phyloP scores from a whole-genome alignment of 64 coral and sea anemone genomes.

The Montipora efflorescens region DNA sequence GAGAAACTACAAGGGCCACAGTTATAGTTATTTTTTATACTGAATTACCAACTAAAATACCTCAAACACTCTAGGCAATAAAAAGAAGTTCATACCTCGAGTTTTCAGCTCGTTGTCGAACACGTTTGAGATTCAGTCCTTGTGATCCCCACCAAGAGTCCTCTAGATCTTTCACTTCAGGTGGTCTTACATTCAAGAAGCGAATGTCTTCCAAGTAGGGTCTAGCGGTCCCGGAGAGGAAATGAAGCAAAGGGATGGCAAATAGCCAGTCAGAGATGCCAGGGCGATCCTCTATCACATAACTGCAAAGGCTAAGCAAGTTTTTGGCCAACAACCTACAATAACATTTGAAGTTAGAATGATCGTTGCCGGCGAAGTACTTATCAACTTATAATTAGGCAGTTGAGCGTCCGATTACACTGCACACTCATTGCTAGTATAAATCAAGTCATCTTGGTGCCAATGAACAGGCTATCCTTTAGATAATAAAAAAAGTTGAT shows the following conservation, averaged over 20 bases:
- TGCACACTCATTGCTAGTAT: too few species aligned
- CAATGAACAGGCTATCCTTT: too few species aligned
- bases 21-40: too few species aligned
- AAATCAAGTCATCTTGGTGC: too few species aligned
- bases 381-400: too few species aligned
- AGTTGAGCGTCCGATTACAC: too few species aligned
- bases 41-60: too few species aligned
- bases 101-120: background rate
- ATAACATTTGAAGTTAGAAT: background rate
- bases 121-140: background rate
- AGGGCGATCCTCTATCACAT: background rate
- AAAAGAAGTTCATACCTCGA: background rate
- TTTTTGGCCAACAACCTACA: background rate
- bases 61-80: too few species aligned
- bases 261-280: background rate
- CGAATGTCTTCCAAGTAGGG: background rate
- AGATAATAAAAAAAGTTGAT: too few species aligned
- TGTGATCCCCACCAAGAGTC: slow-evolving; percentile 18
- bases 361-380: too few species aligned
- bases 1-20: too few species aligned
- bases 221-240: background rate
- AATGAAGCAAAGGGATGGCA: slow-evolving; percentile 22
- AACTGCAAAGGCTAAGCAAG: background rate
- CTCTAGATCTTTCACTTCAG: background rate
- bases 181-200: background rate